phyloP scores from a whole-genome alignment of 2,797 vertebrate genomes.

The Lutjanus campechanus region DNA sequence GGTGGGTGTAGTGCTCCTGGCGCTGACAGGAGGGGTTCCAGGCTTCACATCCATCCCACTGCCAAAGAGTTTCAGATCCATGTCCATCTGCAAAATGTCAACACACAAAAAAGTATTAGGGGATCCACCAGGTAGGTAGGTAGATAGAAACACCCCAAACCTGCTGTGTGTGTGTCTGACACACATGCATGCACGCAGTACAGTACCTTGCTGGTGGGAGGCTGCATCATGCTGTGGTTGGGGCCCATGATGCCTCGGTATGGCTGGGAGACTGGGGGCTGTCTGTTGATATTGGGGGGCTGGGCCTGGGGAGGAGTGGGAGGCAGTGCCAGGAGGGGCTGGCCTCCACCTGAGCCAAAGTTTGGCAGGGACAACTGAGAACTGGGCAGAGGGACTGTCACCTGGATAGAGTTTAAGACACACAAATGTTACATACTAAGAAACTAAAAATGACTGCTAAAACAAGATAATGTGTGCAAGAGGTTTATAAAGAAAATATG shows the following conservation, averaged over 20 bases:
- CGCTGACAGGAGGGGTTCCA: slow-evolving; percentile 93
- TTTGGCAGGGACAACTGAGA: slow-evolving; percentile 95
- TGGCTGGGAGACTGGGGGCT: slow-evolving; percentile 91
- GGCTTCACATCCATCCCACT: slow-evolving; percentile 97
- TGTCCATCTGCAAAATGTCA: slow-evolving; percentile 90
- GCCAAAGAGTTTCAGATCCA: slow-evolving; percentile 96
- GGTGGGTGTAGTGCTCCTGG: slow-evolving; percentile 95
- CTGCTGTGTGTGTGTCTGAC: background rate
- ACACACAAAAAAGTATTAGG: background rate
- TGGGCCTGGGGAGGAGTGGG: slow-evolving; percentile 93
- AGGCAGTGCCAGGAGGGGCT: slow-evolving; percentile 94
- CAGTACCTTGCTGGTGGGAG: slow-evolving; percentile 90
- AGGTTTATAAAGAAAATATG: background rate
- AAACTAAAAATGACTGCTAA: background rate
- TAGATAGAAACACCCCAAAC: too few relatives aligned
- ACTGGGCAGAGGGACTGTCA: slow-evolving; percentile 93
- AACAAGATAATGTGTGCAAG: background rate
- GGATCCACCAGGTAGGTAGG: too few relatives aligned
- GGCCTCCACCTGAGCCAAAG: slow-evolving; percentile 94
- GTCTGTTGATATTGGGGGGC: slow-evolving; percentile 91
- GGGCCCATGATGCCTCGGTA: slow-evolving; percentile 94
- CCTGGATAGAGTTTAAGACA: slow-evolving; percentile 75
- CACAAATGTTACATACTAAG: background rate
- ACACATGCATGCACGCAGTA: slow-evolving; percentile 29
- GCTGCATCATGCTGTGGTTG: slow-evolving; percentile 94